These are phyloP conservation scores for Machimus atricapillus DNA, from an alignment of 2,888 invertebrate species.

Conservation along the genomic window DNA sequence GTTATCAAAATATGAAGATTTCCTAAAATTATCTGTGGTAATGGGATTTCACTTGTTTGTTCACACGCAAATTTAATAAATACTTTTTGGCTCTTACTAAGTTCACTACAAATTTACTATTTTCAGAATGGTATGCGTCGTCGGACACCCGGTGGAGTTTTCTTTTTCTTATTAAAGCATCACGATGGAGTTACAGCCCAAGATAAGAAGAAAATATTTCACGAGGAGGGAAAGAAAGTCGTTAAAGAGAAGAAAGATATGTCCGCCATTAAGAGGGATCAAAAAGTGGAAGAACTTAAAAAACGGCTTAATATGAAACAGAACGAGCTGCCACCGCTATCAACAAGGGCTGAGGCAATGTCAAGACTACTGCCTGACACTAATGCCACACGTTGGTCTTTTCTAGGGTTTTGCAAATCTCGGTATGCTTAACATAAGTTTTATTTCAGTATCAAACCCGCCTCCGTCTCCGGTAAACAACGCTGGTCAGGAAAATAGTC, in stretches of 20 bases:
- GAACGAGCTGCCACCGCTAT: constrained; percentile 56
- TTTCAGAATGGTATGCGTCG: constrained; percentile 75
- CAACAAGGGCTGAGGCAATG: constrained; percentile 54
- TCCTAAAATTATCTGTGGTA: neutral
- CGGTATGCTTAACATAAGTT: constrained; percentile 29
- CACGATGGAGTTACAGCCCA: constrained; percentile 72
- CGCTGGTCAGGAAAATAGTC: constrained; percentile 70
- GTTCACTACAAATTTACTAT: neutral
- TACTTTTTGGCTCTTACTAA: neutral
- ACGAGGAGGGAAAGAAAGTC: constrained; percentile 68
- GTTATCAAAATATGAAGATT: neutral
- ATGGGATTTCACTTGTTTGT: neutral
- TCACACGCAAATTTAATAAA: neutral
- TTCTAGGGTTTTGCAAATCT: neutral
- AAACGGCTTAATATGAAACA: constrained; percentile 65
- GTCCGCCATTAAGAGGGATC: constrained; percentile 67
- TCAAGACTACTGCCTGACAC: constrained; percentile 53
- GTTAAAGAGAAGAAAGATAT: constrained; percentile 67
- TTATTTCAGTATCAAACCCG: constrained; percentile 67
- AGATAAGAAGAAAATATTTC: constrained; percentile 73
- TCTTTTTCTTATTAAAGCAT: constrained; percentile 79
- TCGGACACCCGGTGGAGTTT: constrained; percentile 87
- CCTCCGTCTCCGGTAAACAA: constrained; percentile 84
- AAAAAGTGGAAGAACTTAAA: constrained; percentile 73
- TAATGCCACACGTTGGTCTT: constrained; percentile 52